Evolutionary conservation across 2,888 invertebrate genomes (phyloP), one percentile per base, ranked within the genome.

Genomic region (Hemithea aestivaria): DNA sequence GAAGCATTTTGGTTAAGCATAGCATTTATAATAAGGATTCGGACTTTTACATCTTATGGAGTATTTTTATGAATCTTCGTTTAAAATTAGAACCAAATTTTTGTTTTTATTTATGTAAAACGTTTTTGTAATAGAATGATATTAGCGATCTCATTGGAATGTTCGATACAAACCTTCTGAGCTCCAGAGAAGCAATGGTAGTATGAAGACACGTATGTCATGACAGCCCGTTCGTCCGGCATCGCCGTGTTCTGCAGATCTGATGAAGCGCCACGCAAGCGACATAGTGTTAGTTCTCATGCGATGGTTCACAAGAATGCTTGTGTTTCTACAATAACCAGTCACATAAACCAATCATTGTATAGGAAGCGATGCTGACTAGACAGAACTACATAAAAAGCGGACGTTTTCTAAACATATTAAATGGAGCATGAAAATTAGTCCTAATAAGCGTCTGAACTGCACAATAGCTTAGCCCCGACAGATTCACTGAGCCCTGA

Each of bases 161-260:
- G 53, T 57, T 56, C 47, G 27, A 50, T 53, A 80, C 82, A 90
- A 90, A 99, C 99, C 98, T 99, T 98, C 91, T 99, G 97, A 73
- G 97, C 97, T 81, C 99, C 99, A 87, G 98, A 97, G 93, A 99
- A 99, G 90, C 98, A 97, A 91, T 99, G 99, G 91, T 99, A 99
- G 91, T 99, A 99, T 63, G 98, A 98, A 51, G 99, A 99, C 68
- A 99, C 98, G 90, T 99, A 99, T 69, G 99, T 99, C 99, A 99
- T 99, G 85, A 99, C 98, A 64, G 98, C 98, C 76, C 99, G 91
- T 91, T 99, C 99, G 89, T 99, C 99, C 69, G 99, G 99, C 94
- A 97, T 96, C 84, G 96, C 97, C 70, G 97, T 97, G 90, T 96
- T 97, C 90, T 96, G 95, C 92, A 98, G 94, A 92, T 97, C 98